A percentile compares a stretch with the other conserved stretches of the same genome.
Conservation (phyloP, 1,140 invertebrate genomes). For the Octopus sinensis region DNA sequence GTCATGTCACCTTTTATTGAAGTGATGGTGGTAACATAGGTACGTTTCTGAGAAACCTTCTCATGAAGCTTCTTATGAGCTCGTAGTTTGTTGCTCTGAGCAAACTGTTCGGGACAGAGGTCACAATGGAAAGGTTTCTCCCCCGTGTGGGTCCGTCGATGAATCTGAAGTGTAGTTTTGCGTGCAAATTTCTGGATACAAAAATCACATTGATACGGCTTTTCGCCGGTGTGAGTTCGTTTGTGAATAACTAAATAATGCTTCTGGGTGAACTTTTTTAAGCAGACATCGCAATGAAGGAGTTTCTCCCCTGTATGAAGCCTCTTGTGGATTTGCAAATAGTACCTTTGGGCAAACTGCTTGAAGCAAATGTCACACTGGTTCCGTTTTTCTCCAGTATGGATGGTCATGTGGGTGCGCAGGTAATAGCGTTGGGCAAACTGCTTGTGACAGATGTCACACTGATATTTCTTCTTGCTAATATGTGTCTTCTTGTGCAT, state of each 20-base stretch:
- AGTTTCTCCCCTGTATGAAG: slow-evolving; percentile 52
- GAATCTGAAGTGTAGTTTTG: slow-evolving; percentile 80
- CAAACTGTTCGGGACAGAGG: slow-evolving; percentile 74
- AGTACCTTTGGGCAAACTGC: slow-evolving; percentile 30
- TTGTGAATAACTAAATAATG: slow-evolving; percentile 38
- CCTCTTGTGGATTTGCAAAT: slow-evolving; percentile 54
- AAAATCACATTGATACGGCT: slow-evolving; percentile 72
- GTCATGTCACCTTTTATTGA: slow-evolving; percentile 13
- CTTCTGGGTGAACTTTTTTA: slow-evolving; percentile 54
- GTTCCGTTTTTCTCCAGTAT: slow-evolving; percentile 14
- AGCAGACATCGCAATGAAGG: slow-evolving; percentile 53
- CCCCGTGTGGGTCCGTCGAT: slow-evolving; percentile 47
- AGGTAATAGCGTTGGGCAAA: slow-evolving; percentile 15
- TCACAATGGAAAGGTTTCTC: slow-evolving; percentile 49
- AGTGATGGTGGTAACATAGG: not conserved
- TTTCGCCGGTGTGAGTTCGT: slow-evolving; percentile 65
- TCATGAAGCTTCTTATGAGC: slow-evolving; percentile 52
- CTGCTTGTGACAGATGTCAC: slow-evolving; percentile 32
- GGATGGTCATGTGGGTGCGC: slow-evolving; percentile 11
- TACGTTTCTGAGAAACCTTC: slow-evolving; percentile 22
- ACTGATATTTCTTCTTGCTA: slow-evolving; percentile 73
- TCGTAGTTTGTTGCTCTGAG: slow-evolving; percentile 55
- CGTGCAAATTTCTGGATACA: slow-evolving; percentile 67
- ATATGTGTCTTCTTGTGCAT: slow-evolving; percentile 67
- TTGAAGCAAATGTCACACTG: slow-evolving; percentile 17